A percentile compares a stretch with the other conserved stretches of the same genome.
Evolutionary conservation across 2,113 vertebrate species (phyloP).

Genomic region (Laterallus jamaicensis): DNA sequence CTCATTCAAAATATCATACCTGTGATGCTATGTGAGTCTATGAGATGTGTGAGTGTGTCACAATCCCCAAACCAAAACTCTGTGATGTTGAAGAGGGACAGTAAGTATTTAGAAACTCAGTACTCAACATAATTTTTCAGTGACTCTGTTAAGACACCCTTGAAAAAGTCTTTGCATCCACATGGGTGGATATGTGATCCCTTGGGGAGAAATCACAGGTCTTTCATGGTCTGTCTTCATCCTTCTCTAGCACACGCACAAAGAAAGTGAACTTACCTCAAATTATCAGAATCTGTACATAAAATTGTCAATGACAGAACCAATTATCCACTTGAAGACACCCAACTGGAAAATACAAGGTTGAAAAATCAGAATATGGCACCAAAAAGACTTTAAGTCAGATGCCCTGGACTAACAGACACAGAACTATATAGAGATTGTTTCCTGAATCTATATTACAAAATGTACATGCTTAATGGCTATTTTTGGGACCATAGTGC

Average conservation of each 20-base stretch:
- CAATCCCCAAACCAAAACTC: not conserved
- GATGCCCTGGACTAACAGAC: not conserved
- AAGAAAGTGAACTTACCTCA: not conserved
- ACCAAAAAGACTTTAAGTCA: not conserved
- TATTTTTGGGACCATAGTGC: not conserved
- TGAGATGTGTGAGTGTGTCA: not conserved
- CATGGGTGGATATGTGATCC: not conserved
- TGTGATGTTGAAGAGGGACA: rapidly evolving
- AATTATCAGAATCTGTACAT: not conserved
- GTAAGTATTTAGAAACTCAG: not conserved
- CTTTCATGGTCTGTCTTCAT: not conserved
- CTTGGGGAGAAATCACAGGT: not conserved
- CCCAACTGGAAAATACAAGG: not conserved
- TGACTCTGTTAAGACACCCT: not conserved
- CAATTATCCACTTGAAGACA: not conserved
- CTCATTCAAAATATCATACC: not conserved
- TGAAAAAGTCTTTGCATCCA: not conserved
- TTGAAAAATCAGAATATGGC: not conserved
- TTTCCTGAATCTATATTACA: not conserved
- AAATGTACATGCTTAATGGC: not conserved
- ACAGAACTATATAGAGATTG: not conserved
- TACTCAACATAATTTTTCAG: not conserved
- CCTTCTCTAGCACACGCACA: not conserved
- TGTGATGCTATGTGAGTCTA: rapidly evolving
- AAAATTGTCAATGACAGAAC: not conserved